A percentile compares a stretch with the other conserved stretches of the same genome.
phyloP scores from a whole-genome alignment of 2,888 invertebrate species.

The Caradrina clavipalpis region DNA sequence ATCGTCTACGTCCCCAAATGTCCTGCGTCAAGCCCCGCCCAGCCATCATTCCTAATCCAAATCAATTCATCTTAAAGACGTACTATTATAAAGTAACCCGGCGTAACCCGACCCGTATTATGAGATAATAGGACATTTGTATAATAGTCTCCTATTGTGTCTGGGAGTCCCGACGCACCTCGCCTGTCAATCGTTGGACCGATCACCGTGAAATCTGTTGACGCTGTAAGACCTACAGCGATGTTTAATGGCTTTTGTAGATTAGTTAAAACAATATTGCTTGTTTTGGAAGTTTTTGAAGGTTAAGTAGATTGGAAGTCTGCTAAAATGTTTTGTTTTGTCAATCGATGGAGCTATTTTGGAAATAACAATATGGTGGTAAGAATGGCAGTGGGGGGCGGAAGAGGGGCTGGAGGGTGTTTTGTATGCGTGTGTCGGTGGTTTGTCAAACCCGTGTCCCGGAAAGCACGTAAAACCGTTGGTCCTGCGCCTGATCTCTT shows the following conservation, averaged over 20 bases:
- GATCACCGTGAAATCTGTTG: slow-evolving; percentile 81
- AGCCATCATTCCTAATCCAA: slow-evolving; percentile 72
- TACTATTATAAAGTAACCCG: slow-evolving; percentile 78
- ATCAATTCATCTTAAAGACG: slow-evolving; percentile 81
- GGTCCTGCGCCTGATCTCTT: no score
- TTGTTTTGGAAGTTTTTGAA: slow-evolving; percentile 2
- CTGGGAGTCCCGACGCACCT: slow-evolving; percentile 52
- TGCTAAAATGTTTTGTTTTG: slow-evolving; percentile 15
- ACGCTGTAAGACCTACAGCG: slow-evolving; percentile 79
- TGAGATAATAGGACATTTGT: slow-evolving; percentile 82
- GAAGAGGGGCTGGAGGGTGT: no score
- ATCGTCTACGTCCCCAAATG: slow-evolving; percentile 57
- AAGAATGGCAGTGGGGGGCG: no score
- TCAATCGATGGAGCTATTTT: background rate
- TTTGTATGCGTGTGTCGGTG: no score
- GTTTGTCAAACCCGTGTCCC: no score
- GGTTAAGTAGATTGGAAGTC: background rate
- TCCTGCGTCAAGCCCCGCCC: slow-evolving; percentile 60
- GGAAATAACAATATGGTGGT: no score
- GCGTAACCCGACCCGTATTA: slow-evolving; percentile 84
- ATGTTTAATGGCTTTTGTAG: slow-evolving; percentile 60
- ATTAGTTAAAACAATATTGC: slow-evolving; percentile 60
- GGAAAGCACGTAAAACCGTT: no score
- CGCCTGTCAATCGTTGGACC: slow-evolving; percentile 77
- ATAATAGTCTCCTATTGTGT: slow-evolving; percentile 75